phyloP scores from a whole-genome alignment of 2,113 vertebrate species.

The Rhabdornis inornatus region DNA sequence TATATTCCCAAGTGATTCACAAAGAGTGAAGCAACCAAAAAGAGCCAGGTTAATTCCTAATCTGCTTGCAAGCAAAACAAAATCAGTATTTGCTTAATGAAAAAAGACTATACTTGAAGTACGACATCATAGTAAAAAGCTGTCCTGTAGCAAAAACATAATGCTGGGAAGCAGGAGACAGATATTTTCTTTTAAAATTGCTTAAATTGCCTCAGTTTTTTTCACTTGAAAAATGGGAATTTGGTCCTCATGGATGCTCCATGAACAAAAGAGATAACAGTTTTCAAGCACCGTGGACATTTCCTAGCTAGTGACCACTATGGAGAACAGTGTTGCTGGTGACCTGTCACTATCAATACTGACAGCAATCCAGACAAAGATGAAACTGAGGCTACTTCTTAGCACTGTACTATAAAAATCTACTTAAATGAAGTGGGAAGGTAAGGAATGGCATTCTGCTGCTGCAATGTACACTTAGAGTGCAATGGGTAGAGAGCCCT shows the following conservation, averaged over 20 bases:
- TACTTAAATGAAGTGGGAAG: background rate
- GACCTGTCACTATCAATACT: background rate
- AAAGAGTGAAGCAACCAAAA: constrained; percentile 47
- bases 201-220: background rate
- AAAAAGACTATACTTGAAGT: constrained; percentile 45
- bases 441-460: background rate
- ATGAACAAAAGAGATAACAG: background rate
- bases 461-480: background rate
- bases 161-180: background rate
- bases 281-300: background rate
- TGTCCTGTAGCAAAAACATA: background rate
- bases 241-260: background rate
- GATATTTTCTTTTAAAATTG: background rate
- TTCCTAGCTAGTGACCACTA: background rate
- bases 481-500: background rate
- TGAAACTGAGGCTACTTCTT: background rate
- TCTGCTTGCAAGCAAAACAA: constrained; percentile 35
- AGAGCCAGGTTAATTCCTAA: constrained; percentile 38
- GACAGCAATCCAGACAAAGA: background rate
- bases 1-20: background rate
- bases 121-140: background rate
- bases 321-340: background rate
- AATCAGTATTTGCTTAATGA: constrained; percentile 72
- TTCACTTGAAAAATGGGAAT: background rate
- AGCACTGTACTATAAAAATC: background rate